Base-by-base conservation (phyloP, 2,113 vertebrate genomes). In the Eubucco bourcierii region DNA sequence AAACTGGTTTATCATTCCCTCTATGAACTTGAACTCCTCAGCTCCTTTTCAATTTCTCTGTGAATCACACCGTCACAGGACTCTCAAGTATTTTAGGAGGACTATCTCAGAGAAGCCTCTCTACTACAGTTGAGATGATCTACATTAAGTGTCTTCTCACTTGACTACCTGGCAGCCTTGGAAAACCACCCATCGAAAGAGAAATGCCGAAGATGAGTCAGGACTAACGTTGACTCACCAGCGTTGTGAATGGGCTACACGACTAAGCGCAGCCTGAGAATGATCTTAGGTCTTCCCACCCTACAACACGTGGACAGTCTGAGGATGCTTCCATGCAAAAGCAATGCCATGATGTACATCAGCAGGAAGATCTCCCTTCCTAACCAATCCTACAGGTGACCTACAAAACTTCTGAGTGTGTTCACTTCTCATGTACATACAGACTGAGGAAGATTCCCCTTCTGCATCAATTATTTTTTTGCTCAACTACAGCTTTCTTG, bases 401-500 rank as follows among this genome's bases (percentile, higher is more conserved):
- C 65, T 31, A 29, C 67, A 91, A 18, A 83, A 56, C 58, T 75
- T 68, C 15, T 9, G 55, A 31, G 34, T 68, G 10, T 46, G 15
- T 50, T 84, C 58, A 47, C 46, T 84, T 82, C 14, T 61, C 56
- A 63, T 1, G 12, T 39, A 50, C n/a, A 6, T 2, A 47, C 33
- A 58, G 31, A 44, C 1, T 46, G 71, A 93, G 58, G 41, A 95
- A 90, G 78, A 55, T 37, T 61, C 50, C 29, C 33, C 15, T 71
- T 67, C 83, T 87, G 73, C 74, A 90, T 63, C 66, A 81, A 41
- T 73, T 90, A 81, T 78, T 68, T 93, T 93, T 95, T 90, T 94
- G 39, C 88, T 86, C 90, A 91, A 88, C 76, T 84, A 75, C 80
- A 94, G 88, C 80, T 90, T 93, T 67, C 73, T 91, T 87, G 88